phyloP scores from a whole-genome alignment of 2,113 vertebrate species.

The Baryphthengus martii region DNA sequence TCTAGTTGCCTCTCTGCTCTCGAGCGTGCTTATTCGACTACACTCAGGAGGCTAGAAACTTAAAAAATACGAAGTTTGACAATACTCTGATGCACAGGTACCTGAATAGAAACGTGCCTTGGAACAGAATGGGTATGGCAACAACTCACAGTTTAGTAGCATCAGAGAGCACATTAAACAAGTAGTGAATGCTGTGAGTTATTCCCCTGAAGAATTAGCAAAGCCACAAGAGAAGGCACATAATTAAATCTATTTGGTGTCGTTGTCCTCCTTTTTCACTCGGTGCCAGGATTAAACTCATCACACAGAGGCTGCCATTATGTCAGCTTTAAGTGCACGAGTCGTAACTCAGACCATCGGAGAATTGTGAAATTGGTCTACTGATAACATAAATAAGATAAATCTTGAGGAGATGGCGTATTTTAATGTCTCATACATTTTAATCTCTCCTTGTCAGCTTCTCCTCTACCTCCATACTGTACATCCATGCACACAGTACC shows the following conservation, averaged over 20 bases:
- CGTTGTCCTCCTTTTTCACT: background rate
- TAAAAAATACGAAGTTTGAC: slow-evolving; percentile 4
- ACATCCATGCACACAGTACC: background rate
- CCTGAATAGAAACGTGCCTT: background rate
- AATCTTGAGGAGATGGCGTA: background rate
- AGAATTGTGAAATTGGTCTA: background rate
- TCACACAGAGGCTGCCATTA: background rate
- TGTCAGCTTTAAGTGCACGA: background rate
- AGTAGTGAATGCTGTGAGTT: background rate
- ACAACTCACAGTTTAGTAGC: background rate
- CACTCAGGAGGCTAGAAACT: background rate
- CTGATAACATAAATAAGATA: background rate
- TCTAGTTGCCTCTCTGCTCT: background rate
- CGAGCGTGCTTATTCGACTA: background rate
- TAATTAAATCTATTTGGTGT: background rate
- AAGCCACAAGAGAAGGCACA: background rate
- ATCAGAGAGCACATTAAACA: background rate
- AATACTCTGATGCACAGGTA: background rate
- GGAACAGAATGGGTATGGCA: background rate
- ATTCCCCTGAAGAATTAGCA: background rate
- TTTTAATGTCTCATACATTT: background rate
- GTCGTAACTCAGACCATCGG: background rate
- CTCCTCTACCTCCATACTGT: background rate
- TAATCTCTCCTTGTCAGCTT: background rate
- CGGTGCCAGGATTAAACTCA: background rate